Conservation (phyloP, 2,797 vertebrate species). For the Alcedo quadribrachys region DNA sequence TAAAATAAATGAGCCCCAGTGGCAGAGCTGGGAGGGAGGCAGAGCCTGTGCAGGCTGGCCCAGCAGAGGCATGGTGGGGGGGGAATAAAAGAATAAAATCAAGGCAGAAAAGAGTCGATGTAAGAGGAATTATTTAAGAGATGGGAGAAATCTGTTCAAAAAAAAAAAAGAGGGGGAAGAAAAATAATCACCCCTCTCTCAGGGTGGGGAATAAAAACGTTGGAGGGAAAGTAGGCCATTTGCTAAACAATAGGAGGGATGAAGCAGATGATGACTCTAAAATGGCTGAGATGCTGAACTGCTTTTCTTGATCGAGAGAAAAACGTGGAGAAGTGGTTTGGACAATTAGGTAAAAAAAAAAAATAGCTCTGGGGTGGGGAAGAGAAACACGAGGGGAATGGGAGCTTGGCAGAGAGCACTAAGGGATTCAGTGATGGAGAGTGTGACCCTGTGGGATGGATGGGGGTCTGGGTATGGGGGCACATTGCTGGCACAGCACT, state of each 20-base stretch:
- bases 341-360: conserved; percentile 61
- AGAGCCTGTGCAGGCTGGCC: neutral
- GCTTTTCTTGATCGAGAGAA: conserved; percentile 37
- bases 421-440: neutral
- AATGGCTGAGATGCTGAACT: conserved; percentile 33
- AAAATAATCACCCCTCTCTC: neutral
- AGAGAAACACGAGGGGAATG: neutral
- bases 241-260: conserved; percentile 48
- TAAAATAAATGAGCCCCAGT: neutral
- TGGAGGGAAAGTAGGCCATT: conserved; percentile 47
- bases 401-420: neutral
- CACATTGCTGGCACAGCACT: neutral
- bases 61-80: neutral
- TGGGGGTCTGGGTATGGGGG: accelerated
- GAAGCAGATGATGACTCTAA: conserved; percentile 36
- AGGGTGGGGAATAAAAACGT: neutral
- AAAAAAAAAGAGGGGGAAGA: accelerated
- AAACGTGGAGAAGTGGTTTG: conserved; percentile 44
- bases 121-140: conserved; percentile 46
- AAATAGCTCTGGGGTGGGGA: neutral
- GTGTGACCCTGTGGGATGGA: neutral
- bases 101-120: neutral
- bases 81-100: neutral
- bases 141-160: neutral
- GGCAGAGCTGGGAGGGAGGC: neutral